Evolutionary conservation across 2,888 invertebrate species (phyloP), one percentile per base, ranked within the genome.

Genomic region (Xestia xanthographa): DNA sequence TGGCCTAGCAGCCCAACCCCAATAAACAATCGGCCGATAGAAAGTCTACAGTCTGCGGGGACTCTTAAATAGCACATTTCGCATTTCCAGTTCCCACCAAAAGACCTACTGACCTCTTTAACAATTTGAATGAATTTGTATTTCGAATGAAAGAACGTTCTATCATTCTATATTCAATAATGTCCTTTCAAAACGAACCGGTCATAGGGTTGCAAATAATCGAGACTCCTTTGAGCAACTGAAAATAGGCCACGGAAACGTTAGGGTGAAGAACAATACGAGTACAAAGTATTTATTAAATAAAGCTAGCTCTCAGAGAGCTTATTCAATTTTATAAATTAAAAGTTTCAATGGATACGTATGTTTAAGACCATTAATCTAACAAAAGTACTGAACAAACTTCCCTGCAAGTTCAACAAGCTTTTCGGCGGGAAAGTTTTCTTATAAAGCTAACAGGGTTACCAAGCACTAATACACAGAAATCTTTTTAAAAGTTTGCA

Each of bases 371-470:
- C 77, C 72, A 75, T 86, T 74, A 77, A 80, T 77, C 74, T 86
- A 82, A 86, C 69, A 79, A 70, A 82, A 85, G 78, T 87, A 69
- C 66, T 60, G 63, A 85, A 81, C 58, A 77, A 85, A 87, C 66
- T 78, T 74, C 45, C 26, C 75, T 76, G 26, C 34, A 84, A 80
- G 80, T 84, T 80, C 62, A 75, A 85, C 72, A 66, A 71, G 62
- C 76, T 86, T 82, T 85, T 86, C 60, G 56, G 72, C 58, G 76
- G 60, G 43, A 62, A 79, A 79, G 65, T 82, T 78, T 73, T 69
- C 72, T 77, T 80, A 67, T 72, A 70, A 77, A 72, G 66, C 62
- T 72, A 73, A 71, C 70, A 60, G 17, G 29, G 58, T 71, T 66
- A 38, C 22, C 26, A 26, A 66, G 56, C 9, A 41, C 29, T 41